Base-by-base conservation (phyloP, 2,113 vertebrate genomes). In the Zingel zingel region DNA sequence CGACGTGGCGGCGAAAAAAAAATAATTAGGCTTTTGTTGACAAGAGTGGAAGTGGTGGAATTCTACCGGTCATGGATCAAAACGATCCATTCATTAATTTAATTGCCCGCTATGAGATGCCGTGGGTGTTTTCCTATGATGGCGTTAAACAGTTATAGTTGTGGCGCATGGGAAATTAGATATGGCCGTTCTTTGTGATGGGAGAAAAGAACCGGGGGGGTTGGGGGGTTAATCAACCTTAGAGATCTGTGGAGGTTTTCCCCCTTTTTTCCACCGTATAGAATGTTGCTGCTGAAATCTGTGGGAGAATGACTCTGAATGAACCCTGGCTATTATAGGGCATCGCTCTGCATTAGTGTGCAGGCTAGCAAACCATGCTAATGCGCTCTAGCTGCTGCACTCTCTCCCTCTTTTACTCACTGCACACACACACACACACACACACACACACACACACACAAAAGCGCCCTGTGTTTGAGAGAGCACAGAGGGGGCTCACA, bases 381-480 rank as follows among this genome's bases (percentile, higher is more conserved):
- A 94, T 89, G 92, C 16, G 23, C 86, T 62, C 75, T 76, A 25
- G 1, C 65, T n/a, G 21, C 53, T 48, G 65, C 75, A 23, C 86
- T 64, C 79, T 51, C 74, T 76, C 56, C 33, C 69, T 80, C 82
- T 62, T 77, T 84, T 81, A 64, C 47, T 75, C 75, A 62, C 77
- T 7, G 10, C 65, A 72, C 77, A 77, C 77, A 85, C 82, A 84
- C 70, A 75, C 57, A 72, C 64, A 79, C 58, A 81, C 43, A 66
- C 10, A 79, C 63, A 81, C 48, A 66, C 10, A 88, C 58, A 94
- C 85, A 98, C 96, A 33, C 25, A 53, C 11, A 69, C 66, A 97
- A 98, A 96, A 95, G 90, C 91, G 90, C 89, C 88, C 94, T 95
- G 95, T 97, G 95, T 97, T 95, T 70, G 94, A 87, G 30, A 47